Conservation (phyloP, 2,113 vertebrate genomes). For the Galbula dea region DNA sequence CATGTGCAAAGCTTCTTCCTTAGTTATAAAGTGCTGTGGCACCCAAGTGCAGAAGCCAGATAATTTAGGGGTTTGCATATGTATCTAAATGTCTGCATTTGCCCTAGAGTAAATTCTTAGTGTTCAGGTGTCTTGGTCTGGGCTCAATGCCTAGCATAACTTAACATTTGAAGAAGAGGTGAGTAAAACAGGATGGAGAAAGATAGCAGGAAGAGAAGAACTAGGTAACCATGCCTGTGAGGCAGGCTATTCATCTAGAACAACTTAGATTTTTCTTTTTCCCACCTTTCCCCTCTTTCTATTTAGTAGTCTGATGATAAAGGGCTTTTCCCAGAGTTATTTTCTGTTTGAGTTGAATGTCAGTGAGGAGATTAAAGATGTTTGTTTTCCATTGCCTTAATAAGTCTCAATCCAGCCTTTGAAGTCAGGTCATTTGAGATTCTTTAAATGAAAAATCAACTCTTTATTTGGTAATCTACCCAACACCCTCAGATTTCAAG, state of each 20-base stretch:
- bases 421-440: slow-evolving; percentile 47
- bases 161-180: not conserved
- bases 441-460: slow-evolving; percentile 51
- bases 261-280: not conserved
- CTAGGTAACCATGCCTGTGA: not conserved
- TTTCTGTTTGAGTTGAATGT: slow-evolving; percentile 42
- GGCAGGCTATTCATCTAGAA: not conserved
- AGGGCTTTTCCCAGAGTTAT: slow-evolving; percentile 35
- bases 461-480: slow-evolving; percentile 55
- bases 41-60: not conserved
- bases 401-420: slow-evolving; percentile 50
- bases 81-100: not conserved
- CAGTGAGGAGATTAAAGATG: slow-evolving; percentile 47
- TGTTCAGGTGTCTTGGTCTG: not conserved
- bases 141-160: not conserved
- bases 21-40: not conserved
- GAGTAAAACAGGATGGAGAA: not conserved
- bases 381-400: slow-evolving; percentile 52
- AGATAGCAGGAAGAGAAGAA: not conserved
- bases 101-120: not conserved
- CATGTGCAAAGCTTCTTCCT: not conserved
- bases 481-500: slow-evolving; percentile 49
- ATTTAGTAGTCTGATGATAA: not conserved
- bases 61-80: not conserved
- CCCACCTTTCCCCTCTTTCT: not conserved